These are phyloP conservation scores for Epinotia demarniana DNA, from an alignment of 2,888 invertebrate genomes.

Conservation along the genomic window DNA sequence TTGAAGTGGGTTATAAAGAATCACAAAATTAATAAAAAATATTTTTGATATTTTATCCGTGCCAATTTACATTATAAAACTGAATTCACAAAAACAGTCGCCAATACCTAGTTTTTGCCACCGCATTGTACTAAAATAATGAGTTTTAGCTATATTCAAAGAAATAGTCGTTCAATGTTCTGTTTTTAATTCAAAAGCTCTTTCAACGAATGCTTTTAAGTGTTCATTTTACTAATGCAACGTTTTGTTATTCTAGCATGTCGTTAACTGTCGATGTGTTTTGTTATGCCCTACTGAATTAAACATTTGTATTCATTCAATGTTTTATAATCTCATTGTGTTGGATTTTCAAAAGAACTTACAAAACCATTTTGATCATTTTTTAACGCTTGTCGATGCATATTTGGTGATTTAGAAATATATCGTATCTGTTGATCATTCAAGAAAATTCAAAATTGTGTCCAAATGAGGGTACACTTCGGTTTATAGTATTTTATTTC, in stretches of 20 bases:
- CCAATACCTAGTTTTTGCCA: background rate
- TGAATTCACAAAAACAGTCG: background rate
- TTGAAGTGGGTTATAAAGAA: too few species aligned
- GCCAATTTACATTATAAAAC: too few species aligned
- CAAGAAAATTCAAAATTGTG: too few species aligned
- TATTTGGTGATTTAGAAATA: slow-evolving; percentile 33
- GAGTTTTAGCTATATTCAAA: slow-evolving; percentile 6
- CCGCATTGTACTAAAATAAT: slow-evolving; percentile 8
- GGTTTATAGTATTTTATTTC: too few species aligned
- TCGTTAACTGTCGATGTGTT: slow-evolving; percentile 42
- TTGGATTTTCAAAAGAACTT: slow-evolving; percentile 6
- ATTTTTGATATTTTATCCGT: too few species aligned
- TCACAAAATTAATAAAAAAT: too few species aligned
- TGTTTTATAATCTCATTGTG: slow-evolving; percentile 28
- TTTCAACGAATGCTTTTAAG: slow-evolving; percentile 38
- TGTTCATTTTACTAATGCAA: slow-evolving; percentile 42
- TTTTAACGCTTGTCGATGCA: slow-evolving; percentile 14
- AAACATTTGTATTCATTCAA: slow-evolving; percentile 26
- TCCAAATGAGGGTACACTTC: too few species aligned
- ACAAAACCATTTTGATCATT: slow-evolving; percentile 15
- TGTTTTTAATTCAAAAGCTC: background rate
- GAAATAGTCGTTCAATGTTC: slow-evolving; percentile 17
- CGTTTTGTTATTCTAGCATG: slow-evolving; percentile 41
- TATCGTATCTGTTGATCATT: background rate
- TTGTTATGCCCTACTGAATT: slow-evolving; percentile 37